Conservation (phyloP, 64 coral and sea anemone species). For the Porites australiensis region DNA sequence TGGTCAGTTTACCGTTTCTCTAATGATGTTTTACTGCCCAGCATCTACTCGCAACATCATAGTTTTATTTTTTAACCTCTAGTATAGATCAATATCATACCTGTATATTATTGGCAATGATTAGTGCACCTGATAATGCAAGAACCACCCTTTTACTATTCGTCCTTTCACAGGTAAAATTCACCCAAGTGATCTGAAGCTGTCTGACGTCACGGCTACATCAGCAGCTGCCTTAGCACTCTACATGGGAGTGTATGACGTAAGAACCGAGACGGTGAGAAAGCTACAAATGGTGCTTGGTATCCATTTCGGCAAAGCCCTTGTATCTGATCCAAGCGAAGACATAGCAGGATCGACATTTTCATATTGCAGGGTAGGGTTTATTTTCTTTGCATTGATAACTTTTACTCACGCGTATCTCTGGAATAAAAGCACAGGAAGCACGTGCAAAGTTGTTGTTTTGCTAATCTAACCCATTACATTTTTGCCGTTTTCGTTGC, state of each 20-base stretch:
- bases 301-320: slow-evolving; percentile 30
- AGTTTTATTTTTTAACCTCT: too few species aligned
- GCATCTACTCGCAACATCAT: too few species aligned
- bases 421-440: too few species aligned
- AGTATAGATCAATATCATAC: too few species aligned
- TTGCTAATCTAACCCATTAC: too few species aligned
- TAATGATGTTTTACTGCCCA: too few species aligned
- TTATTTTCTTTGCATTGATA: neutral
- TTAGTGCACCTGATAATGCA: too few species aligned
- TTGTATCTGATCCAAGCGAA: slow-evolving; percentile 33
- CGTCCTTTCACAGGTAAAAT: slow-evolving; percentile 14
- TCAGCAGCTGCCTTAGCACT: slow-evolving; percentile 46
- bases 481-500: too few species aligned
- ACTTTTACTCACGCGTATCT: too few species aligned
- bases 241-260: slow-evolving; percentile 57
- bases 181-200: slow-evolving; percentile 38
- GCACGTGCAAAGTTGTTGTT: too few species aligned
- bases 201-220: slow-evolving; percentile 60
- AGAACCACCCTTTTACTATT: neutral
- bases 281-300: slow-evolving; percentile 56
- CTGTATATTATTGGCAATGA: too few species aligned
- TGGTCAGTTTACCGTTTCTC: too few species aligned
- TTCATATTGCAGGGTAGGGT: slow-evolving; percentile 32
- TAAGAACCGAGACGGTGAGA: slow-evolving; percentile 19
- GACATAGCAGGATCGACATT: slow-evolving; percentile 40